Evolutionary conservation across 23 tunicate species (phyloP).

Genomic region (Trididemnum nubilum): DNA sequence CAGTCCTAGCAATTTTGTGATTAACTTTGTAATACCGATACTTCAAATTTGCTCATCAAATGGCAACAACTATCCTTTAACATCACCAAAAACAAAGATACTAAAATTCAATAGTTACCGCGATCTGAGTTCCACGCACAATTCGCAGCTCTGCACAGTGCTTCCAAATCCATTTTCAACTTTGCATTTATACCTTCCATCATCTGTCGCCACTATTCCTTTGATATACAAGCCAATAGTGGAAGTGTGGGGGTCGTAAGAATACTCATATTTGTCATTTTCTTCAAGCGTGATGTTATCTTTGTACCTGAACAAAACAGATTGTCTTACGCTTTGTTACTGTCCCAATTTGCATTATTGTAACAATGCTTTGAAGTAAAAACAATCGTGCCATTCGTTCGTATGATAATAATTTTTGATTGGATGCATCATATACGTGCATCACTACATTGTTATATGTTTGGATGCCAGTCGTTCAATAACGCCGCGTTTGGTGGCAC

Average conservation of each 20-base stretch:
- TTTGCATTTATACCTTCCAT: slow-evolving; percentile 88
- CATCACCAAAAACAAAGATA: too few species aligned
- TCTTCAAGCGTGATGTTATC: slow-evolving; percentile 64
- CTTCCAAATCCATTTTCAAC: slow-evolving; percentile 90
- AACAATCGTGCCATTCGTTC: background rate
- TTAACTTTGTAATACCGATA: too few species aligned
- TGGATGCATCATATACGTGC: too few species aligned
- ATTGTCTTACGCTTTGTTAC: background rate
- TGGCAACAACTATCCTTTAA: too few species aligned
- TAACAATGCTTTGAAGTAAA: background rate
- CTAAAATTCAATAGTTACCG: too few species aligned
- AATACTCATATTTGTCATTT: slow-evolving; percentile 82
- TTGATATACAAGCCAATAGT: slow-evolving; percentile 75
- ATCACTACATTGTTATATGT: too few species aligned
- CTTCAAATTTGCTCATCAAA: too few species aligned
- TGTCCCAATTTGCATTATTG: background rate
- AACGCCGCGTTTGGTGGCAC: too few species aligned
- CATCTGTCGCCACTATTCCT: slow-evolving; percentile 73
- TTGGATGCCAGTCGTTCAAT: too few species aligned
- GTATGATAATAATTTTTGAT: background rate
- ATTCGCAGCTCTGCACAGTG: slow-evolving; percentile 53
- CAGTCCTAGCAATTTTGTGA: too few species aligned
- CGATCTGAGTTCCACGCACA: slow-evolving; percentile 71
- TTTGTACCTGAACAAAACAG: slow-evolving; percentile 69
- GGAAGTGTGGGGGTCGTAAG: slow-evolving; percentile 67